Evolutionary conservation across 1,140 invertebrate genomes (phyloP), one percentile per base, ranked within the genome.

Genomic region (Branchinecta lynchi): DNA sequence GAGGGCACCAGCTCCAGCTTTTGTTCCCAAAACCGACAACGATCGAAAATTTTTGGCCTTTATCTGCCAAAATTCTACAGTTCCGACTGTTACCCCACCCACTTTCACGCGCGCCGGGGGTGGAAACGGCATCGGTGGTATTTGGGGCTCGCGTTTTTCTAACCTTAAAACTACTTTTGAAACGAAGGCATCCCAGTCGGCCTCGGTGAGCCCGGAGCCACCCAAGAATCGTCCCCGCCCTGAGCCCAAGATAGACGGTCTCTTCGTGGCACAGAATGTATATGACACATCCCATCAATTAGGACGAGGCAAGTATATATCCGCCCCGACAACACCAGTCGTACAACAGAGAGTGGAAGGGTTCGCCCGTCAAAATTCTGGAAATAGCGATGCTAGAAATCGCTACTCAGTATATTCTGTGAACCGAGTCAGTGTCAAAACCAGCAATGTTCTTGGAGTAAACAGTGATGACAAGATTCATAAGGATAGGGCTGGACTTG

Each of bases 101-200:
- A 46, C 44, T n/a, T 68, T 45, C 68, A 44, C 44, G n/a, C 44
- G 46, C 12, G 44, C 68, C 7, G 51, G 67, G 15, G 73, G 60
- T 72, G 75, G 10, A 67, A 72, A 70, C 72, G 67, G 72, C 74
- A 73, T 79, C 75, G 69, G 79, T 66, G 87, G 88, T 60, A 71
- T 71, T 72, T 90, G 88, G 88, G 89, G 84, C 71, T 88, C 82
- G 73, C 82, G 88, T 68, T 93, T 93, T 76, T 88, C 87, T 0
- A 88, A 89, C 72, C 87, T 93, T 10, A 92, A 91, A 77, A 89
- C 88, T n/a, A 81, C 86, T 6, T 92, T 93, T 76, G 89, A 92
- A 69, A 15, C 51, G 17, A 60, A 60, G 17, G 51, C 51, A 20
- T 60, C 51, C 17, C 32, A 32, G 72, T 73, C 0, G 72, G 72